Conservation (phyloP, 2,797 vertebrate genomes). For the Acomys russatus region DNA sequence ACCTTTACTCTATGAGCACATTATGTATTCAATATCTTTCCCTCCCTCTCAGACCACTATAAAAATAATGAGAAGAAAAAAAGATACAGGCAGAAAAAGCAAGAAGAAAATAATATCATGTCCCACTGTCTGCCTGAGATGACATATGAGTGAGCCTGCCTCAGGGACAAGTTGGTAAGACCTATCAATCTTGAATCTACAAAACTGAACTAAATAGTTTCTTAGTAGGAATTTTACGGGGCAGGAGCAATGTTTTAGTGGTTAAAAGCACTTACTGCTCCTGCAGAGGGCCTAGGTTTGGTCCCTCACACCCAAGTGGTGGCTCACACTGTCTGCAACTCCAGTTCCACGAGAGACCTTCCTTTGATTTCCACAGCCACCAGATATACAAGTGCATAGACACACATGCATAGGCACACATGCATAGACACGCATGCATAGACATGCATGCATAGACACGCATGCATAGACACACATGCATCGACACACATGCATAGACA, state of each 20-base stretch:
- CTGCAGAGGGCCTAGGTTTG: too few relatives aligned
- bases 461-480: too few relatives aligned
- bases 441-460: too few relatives aligned
- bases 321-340: not conserved
- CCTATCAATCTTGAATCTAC: not conserved
- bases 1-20: not conserved
- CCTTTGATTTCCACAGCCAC: not conserved
- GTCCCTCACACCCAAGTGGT: not conserved
- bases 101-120: not conserved
- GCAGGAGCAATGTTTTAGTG: not conserved
- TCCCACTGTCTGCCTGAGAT: not conserved
- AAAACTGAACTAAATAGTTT: not conserved
- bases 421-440: too few relatives aligned
- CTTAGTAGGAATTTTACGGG: not conserved
- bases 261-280: not conserved
- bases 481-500: too few relatives aligned
- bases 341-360: not conserved
- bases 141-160: not conserved
- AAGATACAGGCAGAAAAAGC: not conserved
- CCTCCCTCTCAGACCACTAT: not conserved
- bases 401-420: too few relatives aligned
- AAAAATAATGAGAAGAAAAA: not conserved
- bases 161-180: not conserved
- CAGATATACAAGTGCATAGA: not conserved
- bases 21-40: not conserved